phyloP scores from a whole-genome alignment of 2,113 vertebrate genomes.

The Sylvilagus bachmani region DNA sequence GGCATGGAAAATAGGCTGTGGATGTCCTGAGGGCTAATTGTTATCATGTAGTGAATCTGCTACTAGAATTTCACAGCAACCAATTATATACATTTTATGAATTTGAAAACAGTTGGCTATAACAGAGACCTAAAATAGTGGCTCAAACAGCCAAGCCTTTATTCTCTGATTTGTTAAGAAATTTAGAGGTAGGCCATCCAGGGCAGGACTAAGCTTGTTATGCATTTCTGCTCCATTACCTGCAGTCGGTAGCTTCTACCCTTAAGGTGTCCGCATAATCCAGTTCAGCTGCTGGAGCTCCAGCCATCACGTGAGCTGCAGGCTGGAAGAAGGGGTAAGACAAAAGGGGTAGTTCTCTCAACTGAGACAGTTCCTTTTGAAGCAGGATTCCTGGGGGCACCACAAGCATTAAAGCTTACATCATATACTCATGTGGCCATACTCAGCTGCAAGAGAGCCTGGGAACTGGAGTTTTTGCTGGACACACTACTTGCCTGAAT shows the following conservation, averaged over 20 bases:
- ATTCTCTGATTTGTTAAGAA: slow-evolving; percentile 19
- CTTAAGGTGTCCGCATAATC: neutral
- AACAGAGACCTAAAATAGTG: neutral
- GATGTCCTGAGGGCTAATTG: neutral
- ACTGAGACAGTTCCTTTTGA: neutral
- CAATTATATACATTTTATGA: neutral
- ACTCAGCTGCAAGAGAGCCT: neutral
- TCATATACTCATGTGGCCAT: neutral
- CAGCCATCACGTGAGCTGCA: neutral
- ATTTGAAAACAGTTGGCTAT: neutral
- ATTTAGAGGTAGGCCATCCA: neutral
- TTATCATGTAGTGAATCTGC: neutral
- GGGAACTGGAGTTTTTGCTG: neutral
- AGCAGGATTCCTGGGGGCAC: neutral
- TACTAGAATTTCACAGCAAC: neutral
- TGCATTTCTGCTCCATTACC: slow-evolving; percentile 1
- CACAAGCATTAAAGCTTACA: neutral
- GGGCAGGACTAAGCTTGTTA: neutral
- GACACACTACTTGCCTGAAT: neutral
- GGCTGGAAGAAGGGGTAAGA: neutral
- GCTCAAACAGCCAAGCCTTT: neutral
- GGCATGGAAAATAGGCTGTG: neutral
- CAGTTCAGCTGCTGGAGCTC: neutral
- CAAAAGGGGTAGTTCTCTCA: neutral
- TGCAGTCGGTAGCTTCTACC: neutral